Evolutionary conservation across 2,113 vertebrate genomes (phyloP).

Genomic region (Cololabis saira): DNA sequence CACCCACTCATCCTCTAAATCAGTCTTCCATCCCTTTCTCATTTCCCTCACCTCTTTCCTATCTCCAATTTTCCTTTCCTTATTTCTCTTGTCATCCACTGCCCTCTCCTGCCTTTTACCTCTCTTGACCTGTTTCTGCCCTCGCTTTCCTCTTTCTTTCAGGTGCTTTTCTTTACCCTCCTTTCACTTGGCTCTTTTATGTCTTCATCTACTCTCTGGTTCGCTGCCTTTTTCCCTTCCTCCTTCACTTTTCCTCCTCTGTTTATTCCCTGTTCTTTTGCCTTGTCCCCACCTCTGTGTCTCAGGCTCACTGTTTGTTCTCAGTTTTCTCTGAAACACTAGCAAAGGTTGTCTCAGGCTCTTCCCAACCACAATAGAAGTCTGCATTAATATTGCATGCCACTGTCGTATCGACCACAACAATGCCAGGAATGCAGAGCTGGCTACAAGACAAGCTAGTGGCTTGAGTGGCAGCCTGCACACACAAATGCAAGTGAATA

Average conservation of each 20-base stretch:
- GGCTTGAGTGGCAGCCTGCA: conserved; percentile 52
- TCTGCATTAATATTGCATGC: conserved; percentile 96
- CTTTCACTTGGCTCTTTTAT: conserved; percentile 31
- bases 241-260: conserved; percentile 1
- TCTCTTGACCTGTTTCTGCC: conserved; percentile 50
- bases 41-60: conserved; percentile 41
- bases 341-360: conserved; percentile 84
- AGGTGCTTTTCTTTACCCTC: conserved; percentile 12
- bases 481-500: conserved; percentile 32
- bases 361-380: conserved; percentile 91
- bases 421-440: conserved; percentile 80
- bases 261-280: conserved; percentile 27
- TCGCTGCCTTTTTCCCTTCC: conserved; percentile 14
- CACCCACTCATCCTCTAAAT: conserved; percentile 52
- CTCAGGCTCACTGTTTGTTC: conserved; percentile 79
- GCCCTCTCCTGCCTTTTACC: conserved; percentile 15
- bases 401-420: conserved; percentile 85
- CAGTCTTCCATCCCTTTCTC: conserved; percentile 45
- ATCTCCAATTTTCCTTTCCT: conserved; percentile 39
- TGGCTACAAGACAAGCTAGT: conserved; percentile 67
- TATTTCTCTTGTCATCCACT: conserved; percentile 22
- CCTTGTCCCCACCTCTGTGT: conserved; percentile 78
- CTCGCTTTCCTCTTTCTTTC: conserved; percentile 37
- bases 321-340: conserved; percentile 85
- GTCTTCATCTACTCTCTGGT: conserved; percentile 15